Percentiles rank a stretch among this genome's conserved stretches.
phyloP scores from a whole-genome alignment of 2,797 vertebrate species.

The Babyrousa celebensis region DNA sequence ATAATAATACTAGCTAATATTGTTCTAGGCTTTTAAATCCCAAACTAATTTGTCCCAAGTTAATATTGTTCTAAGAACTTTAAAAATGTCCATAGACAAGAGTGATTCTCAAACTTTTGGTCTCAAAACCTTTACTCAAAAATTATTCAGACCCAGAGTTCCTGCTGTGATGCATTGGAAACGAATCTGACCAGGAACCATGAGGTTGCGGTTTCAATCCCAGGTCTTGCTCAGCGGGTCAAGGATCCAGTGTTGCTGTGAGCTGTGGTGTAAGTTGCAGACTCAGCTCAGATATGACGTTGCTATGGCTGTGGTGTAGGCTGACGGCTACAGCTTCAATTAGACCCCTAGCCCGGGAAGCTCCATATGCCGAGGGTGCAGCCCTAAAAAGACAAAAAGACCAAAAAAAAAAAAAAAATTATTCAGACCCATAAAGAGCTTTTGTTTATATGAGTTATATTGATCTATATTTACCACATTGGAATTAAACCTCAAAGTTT shows the following conservation, averaged over 20 bases:
- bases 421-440: neutral
- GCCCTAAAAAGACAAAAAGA: too few relatives aligned
- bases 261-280: too few relatives aligned
- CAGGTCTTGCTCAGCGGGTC: too few relatives aligned
- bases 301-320: too few relatives aligned
- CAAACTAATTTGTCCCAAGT: neutral
- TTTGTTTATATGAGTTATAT: neutral
- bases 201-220: too few relatives aligned
- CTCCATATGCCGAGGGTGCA: too few relatives aligned
- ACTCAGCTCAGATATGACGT: too few relatives aligned
- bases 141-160: neutral
- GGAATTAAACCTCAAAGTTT: conserved; percentile 38
- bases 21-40: conserved; percentile 34
- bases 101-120: neutral
- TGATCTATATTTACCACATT: neutral
- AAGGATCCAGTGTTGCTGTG: too few relatives aligned
- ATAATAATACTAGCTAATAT: conserved; percentile 19
- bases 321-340: too few relatives aligned
- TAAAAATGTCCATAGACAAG: conserved; percentile 18
- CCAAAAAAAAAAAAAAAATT: neutral
- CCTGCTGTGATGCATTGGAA: too few relatives aligned
- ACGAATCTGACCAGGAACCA: too few relatives aligned
- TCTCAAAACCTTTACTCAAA: neutral
- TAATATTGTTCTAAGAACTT: conserved; percentile 35
- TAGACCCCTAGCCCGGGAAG: too few relatives aligned